Evolutionary conservation across 2,797 vertebrate species (phyloP).

Genomic region (Odontamblyopus rebecca): DNA sequence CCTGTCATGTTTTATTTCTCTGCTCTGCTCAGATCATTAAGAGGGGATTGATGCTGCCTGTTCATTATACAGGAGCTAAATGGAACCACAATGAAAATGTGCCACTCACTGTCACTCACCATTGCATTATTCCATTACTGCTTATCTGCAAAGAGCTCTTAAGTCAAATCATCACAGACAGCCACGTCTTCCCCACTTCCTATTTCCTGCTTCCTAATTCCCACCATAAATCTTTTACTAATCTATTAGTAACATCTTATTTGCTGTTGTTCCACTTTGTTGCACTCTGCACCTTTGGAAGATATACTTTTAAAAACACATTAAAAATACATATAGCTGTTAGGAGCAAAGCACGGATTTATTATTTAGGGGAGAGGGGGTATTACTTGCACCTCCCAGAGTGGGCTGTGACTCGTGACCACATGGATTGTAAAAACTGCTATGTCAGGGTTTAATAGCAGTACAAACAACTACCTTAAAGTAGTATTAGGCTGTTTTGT

Average conservation of each 20-base stretch:
- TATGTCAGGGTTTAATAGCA: background rate
- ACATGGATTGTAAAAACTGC: slow-evolving; percentile 25
- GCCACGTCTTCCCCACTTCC: slow-evolving; percentile 50
- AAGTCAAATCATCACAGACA: slow-evolving; percentile 50
- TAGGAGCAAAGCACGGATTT: slow-evolving; percentile 58
- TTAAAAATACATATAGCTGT: slow-evolving; percentile 69
- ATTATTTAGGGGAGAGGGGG: slow-evolving; percentile 62
- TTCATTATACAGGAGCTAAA: slow-evolving; percentile 72
- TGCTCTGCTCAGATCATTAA: slow-evolving; percentile 55
- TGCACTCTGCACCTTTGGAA: slow-evolving; percentile 49
- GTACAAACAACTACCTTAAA: background rate
- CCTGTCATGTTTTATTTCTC: slow-evolving; percentile 71
- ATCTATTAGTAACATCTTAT: slow-evolving; percentile 69
- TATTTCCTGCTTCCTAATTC: slow-evolving; percentile 67
- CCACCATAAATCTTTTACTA: slow-evolving; percentile 71
- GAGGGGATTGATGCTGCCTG: slow-evolving; percentile 66
- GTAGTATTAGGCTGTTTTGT: too few species aligned
- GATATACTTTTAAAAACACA: slow-evolving; percentile 69
- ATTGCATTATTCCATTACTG: slow-evolving; percentile 69
- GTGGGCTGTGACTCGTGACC: slow-evolving; percentile 28
- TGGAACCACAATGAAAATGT: slow-evolving; percentile 70
- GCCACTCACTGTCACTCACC: slow-evolving; percentile 70
- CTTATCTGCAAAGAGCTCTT: slow-evolving; percentile 56
- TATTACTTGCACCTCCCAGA: slow-evolving; percentile 40
- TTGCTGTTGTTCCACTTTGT: slow-evolving; percentile 61